phyloP scores from a whole-genome alignment of 2,888 invertebrate genomes.

The Molanna angustata region DNA sequence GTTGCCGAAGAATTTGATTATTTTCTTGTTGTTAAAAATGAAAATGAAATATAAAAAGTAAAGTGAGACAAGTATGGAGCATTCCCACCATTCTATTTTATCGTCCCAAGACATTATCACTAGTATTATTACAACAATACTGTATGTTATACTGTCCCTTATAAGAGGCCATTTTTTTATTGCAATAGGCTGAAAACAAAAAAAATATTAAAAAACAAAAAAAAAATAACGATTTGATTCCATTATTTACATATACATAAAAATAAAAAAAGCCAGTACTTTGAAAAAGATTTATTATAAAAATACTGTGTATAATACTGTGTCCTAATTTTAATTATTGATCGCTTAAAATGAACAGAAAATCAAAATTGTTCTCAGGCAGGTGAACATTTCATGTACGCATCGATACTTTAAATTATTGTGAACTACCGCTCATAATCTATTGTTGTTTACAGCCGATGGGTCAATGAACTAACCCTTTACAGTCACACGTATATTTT shows the following conservation, averaged over 20 bases:
- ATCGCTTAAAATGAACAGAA: no score
- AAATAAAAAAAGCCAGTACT: no score
- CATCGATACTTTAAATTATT: no score
- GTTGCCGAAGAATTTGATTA: conserved; percentile 39
- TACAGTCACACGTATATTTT: no score
- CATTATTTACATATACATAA: neutral
- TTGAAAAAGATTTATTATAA: no score
- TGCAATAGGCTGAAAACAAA: conserved; percentile 61
- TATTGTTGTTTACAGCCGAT: no score
- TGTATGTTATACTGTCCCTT: conserved; percentile 76
- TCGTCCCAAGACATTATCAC: conserved; percentile 77
- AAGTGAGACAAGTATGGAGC: conserved; percentile 66
- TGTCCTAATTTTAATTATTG: no score
- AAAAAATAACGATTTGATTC: neutral
- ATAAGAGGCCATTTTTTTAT: conserved; percentile 80
- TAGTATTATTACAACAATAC: conserved; percentile 66
- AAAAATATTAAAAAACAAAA: neutral
- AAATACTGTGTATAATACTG: no score
- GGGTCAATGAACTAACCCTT: no score
- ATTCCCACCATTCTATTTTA: conserved; percentile 76
- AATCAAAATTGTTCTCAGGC: no score
- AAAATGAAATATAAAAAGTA: conserved; percentile 71
- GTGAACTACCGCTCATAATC: no score
- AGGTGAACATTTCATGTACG: no score
- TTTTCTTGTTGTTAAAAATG: conserved; percentile 65